phyloP scores from a whole-genome alignment of 2,113 vertebrate genomes.

The Onychorhynchus coronatus region DNA sequence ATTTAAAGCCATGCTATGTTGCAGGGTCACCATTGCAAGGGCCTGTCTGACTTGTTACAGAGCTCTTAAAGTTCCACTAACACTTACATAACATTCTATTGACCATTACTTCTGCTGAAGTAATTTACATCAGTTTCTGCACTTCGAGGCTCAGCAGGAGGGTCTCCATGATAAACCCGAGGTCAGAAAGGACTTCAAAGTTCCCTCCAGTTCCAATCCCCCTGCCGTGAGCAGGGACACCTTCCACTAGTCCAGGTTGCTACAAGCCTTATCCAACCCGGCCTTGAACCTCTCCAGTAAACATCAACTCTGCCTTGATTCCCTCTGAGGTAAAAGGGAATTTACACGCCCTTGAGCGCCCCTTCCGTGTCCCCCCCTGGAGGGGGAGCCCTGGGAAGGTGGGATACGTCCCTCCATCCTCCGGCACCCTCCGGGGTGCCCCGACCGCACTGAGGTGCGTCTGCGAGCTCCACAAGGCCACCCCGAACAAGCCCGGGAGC shows the following conservation, averaged over 20 bases:
- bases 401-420: fast-evolving
- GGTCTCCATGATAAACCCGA: neutral
- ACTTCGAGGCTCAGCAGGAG: neutral
- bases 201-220: neutral
- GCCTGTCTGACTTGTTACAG: neutral
- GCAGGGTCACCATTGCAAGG: neutral
- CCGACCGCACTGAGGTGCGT: fast-evolving
- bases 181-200: neutral
- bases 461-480: fast-evolving
- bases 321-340: neutral
- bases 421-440: too few relatives aligned
- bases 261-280: neutral
- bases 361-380: neutral
- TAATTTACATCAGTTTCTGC: neutral
- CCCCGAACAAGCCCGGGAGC: too few relatives aligned
- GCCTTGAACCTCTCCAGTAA: neutral
- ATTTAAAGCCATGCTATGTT: neutral
- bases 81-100: neutral
- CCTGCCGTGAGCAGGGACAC: neutral
- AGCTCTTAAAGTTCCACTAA: neutral
- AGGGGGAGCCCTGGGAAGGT: neutral
- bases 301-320: neutral
- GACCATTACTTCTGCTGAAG: neutral
- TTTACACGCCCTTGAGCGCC: neutral
- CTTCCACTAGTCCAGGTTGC: neutral